Conservation (phyloP, 2,113 vertebrate genomes). For the Rafetus swinhoei region DNA sequence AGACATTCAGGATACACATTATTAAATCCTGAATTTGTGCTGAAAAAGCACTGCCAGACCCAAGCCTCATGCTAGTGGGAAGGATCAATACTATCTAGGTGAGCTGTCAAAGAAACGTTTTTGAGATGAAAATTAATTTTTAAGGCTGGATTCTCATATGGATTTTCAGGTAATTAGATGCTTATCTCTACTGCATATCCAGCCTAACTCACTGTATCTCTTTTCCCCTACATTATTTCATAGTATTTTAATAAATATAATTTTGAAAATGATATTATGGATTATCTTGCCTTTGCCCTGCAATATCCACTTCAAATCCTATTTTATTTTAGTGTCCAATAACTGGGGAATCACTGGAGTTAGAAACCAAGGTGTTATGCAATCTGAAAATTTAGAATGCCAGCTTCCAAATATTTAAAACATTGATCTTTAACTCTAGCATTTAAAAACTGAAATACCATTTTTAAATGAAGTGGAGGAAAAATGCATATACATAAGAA, state of each 20-base stretch:
- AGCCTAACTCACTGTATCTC: neutral
- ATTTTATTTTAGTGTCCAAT: neutral
- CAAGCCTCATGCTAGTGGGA: neutral
- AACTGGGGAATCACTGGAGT: neutral
- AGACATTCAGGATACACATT: neutral
- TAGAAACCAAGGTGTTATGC: neutral
- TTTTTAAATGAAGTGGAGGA: neutral
- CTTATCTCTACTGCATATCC: neutral
- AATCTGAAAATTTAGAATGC: neutral
- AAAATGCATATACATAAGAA: neutral
- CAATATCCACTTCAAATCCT: neutral
- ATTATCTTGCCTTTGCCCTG: neutral
- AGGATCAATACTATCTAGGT: neutral
- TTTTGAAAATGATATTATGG: neutral
- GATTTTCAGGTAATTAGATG: neutral
- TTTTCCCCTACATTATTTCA: neutral
- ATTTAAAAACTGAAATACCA: neutral
- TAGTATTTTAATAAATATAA: neutral
- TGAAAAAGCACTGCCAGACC: neutral
- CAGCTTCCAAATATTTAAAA: neutral
- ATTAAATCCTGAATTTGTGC: neutral
- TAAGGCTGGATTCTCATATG: neutral
- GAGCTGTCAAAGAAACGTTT: neutral
- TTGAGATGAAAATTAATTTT: neutral
- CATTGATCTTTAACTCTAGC: neutral